Conservation (phyloP, 1,140 invertebrate genomes). For the Oreohelix idahoensis region DNA sequence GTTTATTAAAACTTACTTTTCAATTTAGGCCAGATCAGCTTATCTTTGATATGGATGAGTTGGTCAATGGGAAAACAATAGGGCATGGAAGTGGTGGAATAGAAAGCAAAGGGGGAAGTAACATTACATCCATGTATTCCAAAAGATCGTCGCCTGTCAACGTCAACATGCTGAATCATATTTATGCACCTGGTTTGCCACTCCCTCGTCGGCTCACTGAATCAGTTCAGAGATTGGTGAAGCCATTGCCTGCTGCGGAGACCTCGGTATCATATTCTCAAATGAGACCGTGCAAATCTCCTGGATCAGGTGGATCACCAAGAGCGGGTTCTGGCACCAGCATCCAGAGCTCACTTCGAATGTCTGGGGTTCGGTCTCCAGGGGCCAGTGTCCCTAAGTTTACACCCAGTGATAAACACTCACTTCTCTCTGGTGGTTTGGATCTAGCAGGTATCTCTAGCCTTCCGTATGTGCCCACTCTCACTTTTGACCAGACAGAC, state of each 20-base stretch:
- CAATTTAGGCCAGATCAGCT: slow-evolving; percentile 29
- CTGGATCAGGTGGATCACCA: slow-evolving; percentile 44
- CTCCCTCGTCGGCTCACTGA: slow-evolving; percentile 54
- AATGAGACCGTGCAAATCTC: slow-evolving; percentile 50
- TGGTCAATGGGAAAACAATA: slow-evolving; percentile 30
- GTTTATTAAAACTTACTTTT: too few species aligned
- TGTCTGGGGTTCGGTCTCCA: slow-evolving; percentile 46
- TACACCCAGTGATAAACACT: slow-evolving; percentile 32
- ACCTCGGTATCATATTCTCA: slow-evolving; percentile 43
- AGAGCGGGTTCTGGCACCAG: slow-evolving; percentile 40
- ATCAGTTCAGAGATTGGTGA: slow-evolving; percentile 55
- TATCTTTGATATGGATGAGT: slow-evolving; percentile 30
- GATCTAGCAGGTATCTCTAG: slow-evolving; percentile 36
- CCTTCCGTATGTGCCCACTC: background rate
- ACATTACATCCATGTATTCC: slow-evolving; percentile 57
- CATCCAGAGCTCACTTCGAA: slow-evolving; percentile 41
- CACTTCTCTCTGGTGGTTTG: slow-evolving; percentile 39
- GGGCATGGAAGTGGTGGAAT: slow-evolving; percentile 28
- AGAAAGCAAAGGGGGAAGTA: slow-evolving; percentile 47
- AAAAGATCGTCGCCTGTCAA: slow-evolving; percentile 54
- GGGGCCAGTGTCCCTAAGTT: slow-evolving; percentile 37
- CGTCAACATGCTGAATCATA: slow-evolving; percentile 56
- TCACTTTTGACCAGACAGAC: background rate
- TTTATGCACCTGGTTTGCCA: slow-evolving; percentile 55
- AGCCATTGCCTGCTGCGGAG: slow-evolving; percentile 51